These are phyloP conservation scores for Lamprologus ornatipinnis DNA, from an alignment of 2,113 vertebrate species.

Conservation along the genomic window DNA sequence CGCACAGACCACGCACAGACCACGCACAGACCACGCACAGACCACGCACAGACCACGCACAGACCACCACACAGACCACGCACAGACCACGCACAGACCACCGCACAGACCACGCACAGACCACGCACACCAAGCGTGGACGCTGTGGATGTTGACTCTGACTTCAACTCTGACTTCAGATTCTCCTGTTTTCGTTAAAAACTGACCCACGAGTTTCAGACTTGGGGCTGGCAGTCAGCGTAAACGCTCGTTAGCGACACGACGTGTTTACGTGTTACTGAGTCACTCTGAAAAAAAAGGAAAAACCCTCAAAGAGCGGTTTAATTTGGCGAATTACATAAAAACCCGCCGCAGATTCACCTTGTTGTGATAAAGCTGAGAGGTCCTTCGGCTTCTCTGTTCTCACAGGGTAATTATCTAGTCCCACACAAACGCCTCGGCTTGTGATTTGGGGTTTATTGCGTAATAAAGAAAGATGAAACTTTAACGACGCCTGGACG, in stretches of 20 bases:
- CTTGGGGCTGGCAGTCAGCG: not conserved
- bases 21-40: too few relatives aligned
- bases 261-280: not conserved
- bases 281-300: not conserved
- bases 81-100: too few relatives aligned
- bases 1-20: too few relatives aligned
- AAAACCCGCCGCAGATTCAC: not conserved
- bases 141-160: not conserved
- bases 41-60: too few relatives aligned
- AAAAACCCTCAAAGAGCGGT: not conserved
- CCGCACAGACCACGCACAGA: fast-evolving
- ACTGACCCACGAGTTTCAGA: not conserved
- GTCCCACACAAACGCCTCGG: not conserved
- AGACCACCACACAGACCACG: too few relatives aligned
- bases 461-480: not conserved
- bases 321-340: not conserved
- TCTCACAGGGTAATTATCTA: not conserved
- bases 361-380: not conserved
- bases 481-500: not conserved
- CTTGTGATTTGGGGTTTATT: not conserved
- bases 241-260: not conserved
- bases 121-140: fast-evolving
- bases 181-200: not conserved
- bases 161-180: not conserved
- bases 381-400: not conserved